phyloP scores from a whole-genome alignment of 2,888 invertebrate genomes.

The Erannis defoliaria region DNA sequence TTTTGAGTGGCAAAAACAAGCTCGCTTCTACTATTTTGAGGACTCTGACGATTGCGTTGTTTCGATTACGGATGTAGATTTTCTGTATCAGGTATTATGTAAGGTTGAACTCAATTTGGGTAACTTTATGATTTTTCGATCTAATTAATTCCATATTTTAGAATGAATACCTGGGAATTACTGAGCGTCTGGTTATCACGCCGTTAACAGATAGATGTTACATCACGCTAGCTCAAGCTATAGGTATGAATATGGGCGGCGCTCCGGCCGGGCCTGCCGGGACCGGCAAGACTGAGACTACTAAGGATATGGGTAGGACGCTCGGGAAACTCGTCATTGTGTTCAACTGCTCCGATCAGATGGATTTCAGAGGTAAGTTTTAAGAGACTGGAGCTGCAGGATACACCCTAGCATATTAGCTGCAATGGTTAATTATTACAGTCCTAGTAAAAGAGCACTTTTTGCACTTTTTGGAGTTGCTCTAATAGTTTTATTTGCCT shows the following conservation, averaged over 20 bases:
- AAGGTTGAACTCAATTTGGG: background rate
- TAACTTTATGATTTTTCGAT: too few species aligned
- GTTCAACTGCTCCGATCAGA: constrained; percentile 97
- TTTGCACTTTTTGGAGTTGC: background rate
- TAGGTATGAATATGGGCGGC: constrained; percentile 96
- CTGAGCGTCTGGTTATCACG: constrained; percentile 95
- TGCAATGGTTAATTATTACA: background rate
- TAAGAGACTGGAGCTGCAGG: background rate
- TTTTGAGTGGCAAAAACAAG: constrained; percentile 97
- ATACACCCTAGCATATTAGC: background rate
- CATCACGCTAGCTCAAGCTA: constrained; percentile 95
- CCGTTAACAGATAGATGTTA: constrained; percentile 96
- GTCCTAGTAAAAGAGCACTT: background rate
- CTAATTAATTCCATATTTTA: constrained; percentile 40
- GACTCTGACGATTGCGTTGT: constrained; percentile 92
- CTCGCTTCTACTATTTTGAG: constrained; percentile 93
- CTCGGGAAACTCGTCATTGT: constrained; percentile 96
- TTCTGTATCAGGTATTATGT: constrained; percentile 90
- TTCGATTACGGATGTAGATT: constrained; percentile 94
- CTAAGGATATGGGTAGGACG: constrained; percentile 96
- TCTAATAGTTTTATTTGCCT: background rate
- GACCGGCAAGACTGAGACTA: constrained; percentile 97
- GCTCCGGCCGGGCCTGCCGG: constrained; percentile 97
- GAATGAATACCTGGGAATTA: constrained; percentile 95
- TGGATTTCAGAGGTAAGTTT: constrained; percentile 93